Conservation (phyloP, 2,888 invertebrate genomes). For the Caenorhabditis sp. region DNA sequence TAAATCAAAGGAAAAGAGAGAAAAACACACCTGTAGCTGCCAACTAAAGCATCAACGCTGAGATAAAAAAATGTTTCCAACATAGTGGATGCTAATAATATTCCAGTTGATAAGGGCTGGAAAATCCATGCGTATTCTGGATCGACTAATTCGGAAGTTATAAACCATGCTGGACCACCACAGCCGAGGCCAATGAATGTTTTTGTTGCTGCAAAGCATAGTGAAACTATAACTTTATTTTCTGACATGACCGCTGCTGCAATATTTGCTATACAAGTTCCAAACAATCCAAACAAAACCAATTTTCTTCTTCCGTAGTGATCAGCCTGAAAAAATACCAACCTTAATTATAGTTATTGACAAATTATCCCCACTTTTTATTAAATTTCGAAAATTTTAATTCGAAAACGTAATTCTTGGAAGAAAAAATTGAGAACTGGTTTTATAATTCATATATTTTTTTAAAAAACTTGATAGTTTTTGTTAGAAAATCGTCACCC, state of each 20-base stretch:
- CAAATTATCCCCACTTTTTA: no score
- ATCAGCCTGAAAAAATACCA: constrained; percentile 59
- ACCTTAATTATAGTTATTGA: no score
- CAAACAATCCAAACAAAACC: constrained; percentile 63
- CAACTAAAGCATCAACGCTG: constrained; percentile 52
- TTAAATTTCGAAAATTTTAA: no score
- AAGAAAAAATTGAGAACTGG: constrained; percentile 6
- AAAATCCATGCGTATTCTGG: constrained; percentile 50
- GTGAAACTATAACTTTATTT: constrained; percentile 39
- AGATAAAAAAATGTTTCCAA: constrained; percentile 63
- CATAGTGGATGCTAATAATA: constrained; percentile 56
- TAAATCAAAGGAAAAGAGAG: no score
- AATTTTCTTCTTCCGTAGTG: constrained; percentile 61
- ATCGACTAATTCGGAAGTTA: constrained; percentile 66
- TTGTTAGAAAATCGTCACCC: no score
- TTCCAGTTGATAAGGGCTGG: constrained; percentile 65
- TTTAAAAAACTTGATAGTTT: no score
- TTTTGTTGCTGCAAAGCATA: constrained; percentile 54
- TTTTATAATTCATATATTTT: constrained; percentile 9
- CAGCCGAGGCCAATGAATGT: constrained; percentile 64
- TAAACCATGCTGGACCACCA: constrained; percentile 70
- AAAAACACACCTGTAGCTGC: constrained; percentile 46
- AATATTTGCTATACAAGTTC: constrained; percentile 59
- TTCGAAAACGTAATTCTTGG: background rate
- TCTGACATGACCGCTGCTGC: constrained; percentile 53